A percentile compares a stretch with the other conserved stretches of the same genome.
phyloP scores from a whole-genome alignment of 2,797 vertebrate genomes.

The Merluccius polli region DNA sequence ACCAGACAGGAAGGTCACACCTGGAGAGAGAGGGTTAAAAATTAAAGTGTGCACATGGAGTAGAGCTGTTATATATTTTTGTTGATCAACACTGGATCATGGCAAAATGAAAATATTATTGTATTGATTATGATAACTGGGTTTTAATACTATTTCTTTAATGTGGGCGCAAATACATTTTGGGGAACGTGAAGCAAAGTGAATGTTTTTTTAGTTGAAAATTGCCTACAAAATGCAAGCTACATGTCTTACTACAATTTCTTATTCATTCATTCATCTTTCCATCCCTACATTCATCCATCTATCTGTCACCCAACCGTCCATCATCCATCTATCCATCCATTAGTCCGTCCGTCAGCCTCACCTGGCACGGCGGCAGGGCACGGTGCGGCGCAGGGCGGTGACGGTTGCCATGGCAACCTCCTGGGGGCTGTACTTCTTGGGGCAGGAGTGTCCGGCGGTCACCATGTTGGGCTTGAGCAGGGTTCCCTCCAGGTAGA shows the following conservation, averaged over 20 bases:
- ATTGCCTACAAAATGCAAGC: too few species aligned
- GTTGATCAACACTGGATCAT: not conserved
- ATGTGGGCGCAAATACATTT: too few species aligned
- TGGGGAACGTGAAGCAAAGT: not conserved
- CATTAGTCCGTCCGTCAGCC: constrained; percentile 16
- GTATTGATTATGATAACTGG: too few species aligned
- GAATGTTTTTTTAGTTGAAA: too few species aligned
- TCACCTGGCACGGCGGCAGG: constrained; percentile 75
- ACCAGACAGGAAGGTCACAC: constrained; percentile 80
- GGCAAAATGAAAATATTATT: not conserved
- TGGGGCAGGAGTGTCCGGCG: constrained; percentile 74
- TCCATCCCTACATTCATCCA: too few species aligned
- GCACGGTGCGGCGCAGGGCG: constrained; percentile 74
- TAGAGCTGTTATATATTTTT: too few species aligned
- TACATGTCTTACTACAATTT: not conserved
- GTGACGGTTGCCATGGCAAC: constrained; percentile 82
- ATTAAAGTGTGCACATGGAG: not conserved
- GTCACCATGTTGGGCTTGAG: constrained; percentile 88
- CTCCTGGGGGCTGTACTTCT: constrained; percentile 73
- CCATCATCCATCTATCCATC: not conserved
- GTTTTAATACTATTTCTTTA: too few species aligned
- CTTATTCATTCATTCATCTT: not conserved
- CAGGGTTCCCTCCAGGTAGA: constrained; percentile 81
- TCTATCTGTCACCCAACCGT: too few species aligned
- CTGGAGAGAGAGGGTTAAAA: constrained; percentile 42